Evolutionary conservation across 2,888 invertebrate genomes (phyloP).

Genomic region (Brachyptera putata): DNA sequence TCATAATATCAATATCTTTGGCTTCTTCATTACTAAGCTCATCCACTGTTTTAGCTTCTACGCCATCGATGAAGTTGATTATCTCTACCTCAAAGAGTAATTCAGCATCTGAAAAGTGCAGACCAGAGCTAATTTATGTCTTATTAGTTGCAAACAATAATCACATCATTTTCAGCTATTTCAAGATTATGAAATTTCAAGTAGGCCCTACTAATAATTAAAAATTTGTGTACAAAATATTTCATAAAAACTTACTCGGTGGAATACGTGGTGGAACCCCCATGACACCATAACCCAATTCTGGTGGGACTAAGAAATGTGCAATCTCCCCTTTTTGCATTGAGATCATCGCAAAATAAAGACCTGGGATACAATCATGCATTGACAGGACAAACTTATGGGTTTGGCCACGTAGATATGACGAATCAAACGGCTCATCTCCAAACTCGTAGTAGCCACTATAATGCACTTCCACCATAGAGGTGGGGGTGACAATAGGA

Average conservation of each 20-base stretch:
- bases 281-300: slow-evolving; percentile 67
- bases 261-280: slow-evolving; percentile 80
- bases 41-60: slow-evolving; percentile 47
- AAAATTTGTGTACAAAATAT: not conserved
- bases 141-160: not conserved
- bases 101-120: slow-evolving; percentile 46
- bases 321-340: slow-evolving; percentile 80
- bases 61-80: slow-evolving; percentile 54
- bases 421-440: slow-evolving; percentile 69
- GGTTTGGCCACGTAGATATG: slow-evolving; percentile 50
- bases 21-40: slow-evolving; percentile 52
- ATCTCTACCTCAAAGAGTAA: slow-evolving; percentile 72
- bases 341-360: slow-evolving; percentile 65
- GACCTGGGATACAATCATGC: slow-evolving; percentile 55
- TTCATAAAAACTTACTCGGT: slow-evolving; percentile 47
- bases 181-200: not conserved
- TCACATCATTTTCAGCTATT: too few relatives aligned
- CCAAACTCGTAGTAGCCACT: slow-evolving; percentile 66
- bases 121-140: not conserved
- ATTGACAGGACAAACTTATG: slow-evolving; percentile 45
- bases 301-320: slow-evolving; percentile 68
- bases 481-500: slow-evolving; percentile 50
- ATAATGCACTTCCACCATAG: slow-evolving; percentile 61
- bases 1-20: slow-evolving; percentile 55
- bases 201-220: not conserved